A percentile compares a stretch with the other conserved stretches of the same genome.
Evolutionary conservation across 2,797 vertebrate genomes (phyloP).

Genomic region (Acomys russatus): DNA sequence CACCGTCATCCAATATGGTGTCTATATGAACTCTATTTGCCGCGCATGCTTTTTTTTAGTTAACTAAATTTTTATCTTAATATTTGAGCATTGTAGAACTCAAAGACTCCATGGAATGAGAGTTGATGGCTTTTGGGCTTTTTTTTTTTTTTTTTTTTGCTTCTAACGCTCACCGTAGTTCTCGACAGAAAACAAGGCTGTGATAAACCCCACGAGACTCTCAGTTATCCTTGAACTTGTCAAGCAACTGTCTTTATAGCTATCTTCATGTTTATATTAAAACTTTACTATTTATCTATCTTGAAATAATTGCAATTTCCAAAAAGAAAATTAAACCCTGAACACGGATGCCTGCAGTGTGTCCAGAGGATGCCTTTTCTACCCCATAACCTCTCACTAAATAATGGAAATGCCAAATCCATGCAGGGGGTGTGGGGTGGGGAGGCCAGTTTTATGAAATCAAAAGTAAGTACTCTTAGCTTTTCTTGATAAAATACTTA

Average conservation of each 20-base stretch:
- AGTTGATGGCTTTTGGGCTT: background rate
- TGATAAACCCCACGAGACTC: background rate
- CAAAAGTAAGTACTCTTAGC: background rate
- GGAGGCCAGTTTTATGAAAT: slow-evolving; percentile 20
- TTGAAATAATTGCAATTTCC: background rate
- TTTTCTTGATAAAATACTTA: slow-evolving; percentile 16
- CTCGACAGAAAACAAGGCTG: background rate
- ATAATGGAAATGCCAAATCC: too few species aligned
- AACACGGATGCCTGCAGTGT: background rate
- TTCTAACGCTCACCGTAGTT: background rate
- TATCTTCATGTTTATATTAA: background rate
- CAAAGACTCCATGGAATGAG: background rate
- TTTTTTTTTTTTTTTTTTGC: background rate
- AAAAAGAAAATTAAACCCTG: background rate
- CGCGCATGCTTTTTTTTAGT: background rate
- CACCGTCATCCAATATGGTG: too few species aligned
- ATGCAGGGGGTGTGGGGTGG: background rate
- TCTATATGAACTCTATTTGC: background rate
- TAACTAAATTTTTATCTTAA: slow-evolving; percentile 32
- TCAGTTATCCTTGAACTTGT: background rate
- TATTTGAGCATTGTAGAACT: background rate
- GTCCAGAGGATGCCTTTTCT: too few species aligned
- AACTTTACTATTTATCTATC: background rate
- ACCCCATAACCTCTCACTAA: too few species aligned
- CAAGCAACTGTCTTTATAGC: background rate